Evolutionary conservation across 2,797 vertebrate genomes (phyloP), one percentile per base, ranked within the genome.

Genomic region (Esox lucius): DNA sequence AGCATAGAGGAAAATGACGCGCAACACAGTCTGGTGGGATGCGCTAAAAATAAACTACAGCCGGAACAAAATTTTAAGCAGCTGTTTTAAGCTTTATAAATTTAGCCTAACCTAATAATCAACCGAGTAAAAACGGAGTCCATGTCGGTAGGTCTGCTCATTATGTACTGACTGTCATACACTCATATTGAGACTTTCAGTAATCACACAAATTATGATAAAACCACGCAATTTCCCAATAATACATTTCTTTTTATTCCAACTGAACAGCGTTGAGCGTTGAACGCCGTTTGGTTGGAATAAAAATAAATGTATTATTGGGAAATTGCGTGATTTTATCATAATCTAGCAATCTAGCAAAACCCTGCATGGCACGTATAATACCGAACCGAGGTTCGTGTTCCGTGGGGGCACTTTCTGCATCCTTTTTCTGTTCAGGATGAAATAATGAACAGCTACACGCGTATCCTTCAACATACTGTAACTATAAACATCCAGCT

Each of bases 31-130:
- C 82, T 80, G 78, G 78, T 61, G 71, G 78, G 74, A n/a, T 48
- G 4, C 81, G 68, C 89, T 90, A 90, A 88, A 91, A 91, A 92
- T 88, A 90, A 85, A 88, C 83, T 22, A 62, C 80, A 72, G 79
- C 84, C 28, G 81, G 84, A 85, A 86, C 82, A 76, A 83, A 87
- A 85, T 82, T 77, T 80, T 74, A 82, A 84, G 78, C 68, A 79
- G 83, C 85, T 77, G 71, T 71, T 84, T 79, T 56, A 56, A 19
- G 78, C 77, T 78, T 80, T 67, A 68, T 26, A 22, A 26, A 28
- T 24, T 26, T 26, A 24, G 22, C 11, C 49, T 62, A 7, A 17
- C 17, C 51, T 53, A n/a, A 8, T 17, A n/a, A 56, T 56, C 51
- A 9, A 56, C 51, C n/a, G 17, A n/a, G 51, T 56, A 22, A n/a